phyloP scores from a whole-genome alignment of 2,888 invertebrate genomes.

The Gasteruption jaculator region DNA sequence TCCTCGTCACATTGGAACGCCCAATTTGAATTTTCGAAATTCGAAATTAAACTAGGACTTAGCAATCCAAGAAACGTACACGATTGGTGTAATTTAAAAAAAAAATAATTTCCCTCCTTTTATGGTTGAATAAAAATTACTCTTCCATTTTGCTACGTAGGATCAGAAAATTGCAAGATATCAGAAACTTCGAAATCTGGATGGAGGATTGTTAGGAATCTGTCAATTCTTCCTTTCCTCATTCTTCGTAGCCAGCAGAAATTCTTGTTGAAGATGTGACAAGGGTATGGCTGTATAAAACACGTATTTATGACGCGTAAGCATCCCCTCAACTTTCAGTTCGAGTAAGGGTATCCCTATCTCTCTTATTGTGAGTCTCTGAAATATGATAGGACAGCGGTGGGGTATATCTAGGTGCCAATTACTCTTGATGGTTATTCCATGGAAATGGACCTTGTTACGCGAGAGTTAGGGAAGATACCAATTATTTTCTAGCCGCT shows the following conservation, averaged over 20 bases:
- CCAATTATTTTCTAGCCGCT: constrained; percentile 49
- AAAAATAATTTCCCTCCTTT: too few relatives aligned
- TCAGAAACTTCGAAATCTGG: constrained; percentile 22
- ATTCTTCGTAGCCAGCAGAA: constrained; percentile 12
- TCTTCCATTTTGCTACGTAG: too few relatives aligned
- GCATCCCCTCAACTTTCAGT: constrained; percentile 33
- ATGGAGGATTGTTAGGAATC: constrained; percentile 43
- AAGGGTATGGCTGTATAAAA: constrained; percentile 43
- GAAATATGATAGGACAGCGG: constrained; percentile 45
- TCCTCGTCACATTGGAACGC: too few relatives aligned
- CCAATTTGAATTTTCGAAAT: too few relatives aligned
- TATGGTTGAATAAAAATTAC: too few relatives aligned
- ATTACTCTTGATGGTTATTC: constrained; percentile 51
- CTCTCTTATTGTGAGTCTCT: too few relatives aligned
- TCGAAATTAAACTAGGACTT: too few relatives aligned
- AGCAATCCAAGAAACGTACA: too few relatives aligned
- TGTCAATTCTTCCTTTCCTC: constrained; percentile 33
- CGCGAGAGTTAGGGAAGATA: constrained; percentile 38
- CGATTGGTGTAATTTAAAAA: too few relatives aligned
- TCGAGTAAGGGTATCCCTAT: too few relatives aligned
- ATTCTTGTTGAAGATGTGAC: constrained; percentile 25
- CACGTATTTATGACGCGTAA: constrained; percentile 36
- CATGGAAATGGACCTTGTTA: constrained; percentile 52
- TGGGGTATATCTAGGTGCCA: constrained; percentile 44
- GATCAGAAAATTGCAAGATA: too few relatives aligned